Base-by-base conservation (phyloP, 2,888 invertebrate genomes). In the Dynastes tityus region DNA sequence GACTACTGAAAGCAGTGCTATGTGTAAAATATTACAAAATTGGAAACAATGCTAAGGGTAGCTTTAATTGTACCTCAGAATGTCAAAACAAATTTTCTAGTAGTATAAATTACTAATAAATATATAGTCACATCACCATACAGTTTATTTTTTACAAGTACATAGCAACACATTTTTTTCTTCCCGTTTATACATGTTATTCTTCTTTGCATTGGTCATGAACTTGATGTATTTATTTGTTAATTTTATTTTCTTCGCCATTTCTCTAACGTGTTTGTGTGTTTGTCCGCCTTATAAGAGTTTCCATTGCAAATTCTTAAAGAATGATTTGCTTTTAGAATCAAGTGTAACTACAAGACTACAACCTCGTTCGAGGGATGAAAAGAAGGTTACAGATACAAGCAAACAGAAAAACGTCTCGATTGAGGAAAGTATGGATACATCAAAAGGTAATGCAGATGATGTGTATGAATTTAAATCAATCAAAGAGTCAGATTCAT, bases 381-480 rank as follows among this genome's bases (percentile, higher is more conserved):
- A 92, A 84, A 91, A 91, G 86, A 91, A 90, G 87, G 86, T 87
- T 83, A 85, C 87, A 80, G 84, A 87, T 37, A 64, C 82, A 65
- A 81, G 80, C 74, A 85, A 84, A 80, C 82, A 83, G 77, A 84
- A 85, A 70, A 78, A 76, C 68, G 74, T 78, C 55, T 40, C 82
- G 58, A 71, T 82, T 16, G 86, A 85, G 68, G 85, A 87, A 80
- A 79, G 83, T 76, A 86, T 85, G 85, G 87, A 87, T 70, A 74
- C 86, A 16, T 64, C 82, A 73, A 85, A 84, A 79, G 78, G 80
- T 49, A 79, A 80, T 29, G 73, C 82, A n/a, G 90, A 90, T 64
- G 92, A 92, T 83, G 89, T 91, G 1, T 92, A 92, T 84, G 92
- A 92, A 82, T 92, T 92, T 81, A 92, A 92, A 84, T 89, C 91